Evolutionary conservation across 2,113 vertebrate species (phyloP).

Genomic region (Athene noctua): DNA sequence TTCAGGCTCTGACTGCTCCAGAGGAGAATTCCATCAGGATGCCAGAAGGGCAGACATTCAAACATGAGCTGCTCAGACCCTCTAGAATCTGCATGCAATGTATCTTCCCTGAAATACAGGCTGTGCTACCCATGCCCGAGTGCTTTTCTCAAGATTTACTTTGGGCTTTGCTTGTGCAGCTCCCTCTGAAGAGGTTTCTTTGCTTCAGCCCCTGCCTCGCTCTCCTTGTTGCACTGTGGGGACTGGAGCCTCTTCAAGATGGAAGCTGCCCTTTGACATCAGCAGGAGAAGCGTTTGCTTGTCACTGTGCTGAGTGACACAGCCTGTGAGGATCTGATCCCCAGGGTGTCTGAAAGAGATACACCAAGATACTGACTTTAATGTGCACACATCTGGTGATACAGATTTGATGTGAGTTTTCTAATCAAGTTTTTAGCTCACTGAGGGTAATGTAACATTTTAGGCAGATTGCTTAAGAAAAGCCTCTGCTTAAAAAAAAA

Average conservation of each 20-base stretch:
- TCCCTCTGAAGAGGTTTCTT: not conserved
- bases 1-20: not conserved
- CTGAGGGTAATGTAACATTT: not conserved
- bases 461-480: not conserved
- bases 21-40: accelerated
- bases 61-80: accelerated
- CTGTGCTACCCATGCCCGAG: accelerated
- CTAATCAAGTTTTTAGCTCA: not conserved
- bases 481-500: not conserved
- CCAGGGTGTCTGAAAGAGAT: not conserved
- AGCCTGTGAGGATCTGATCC: too few relatives aligned
- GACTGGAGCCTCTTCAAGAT: not conserved
- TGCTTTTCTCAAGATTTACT: not conserved
- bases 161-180: not conserved
- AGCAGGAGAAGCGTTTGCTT: too few relatives aligned
- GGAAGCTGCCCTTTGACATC: not conserved
- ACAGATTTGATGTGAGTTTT: not conserved
- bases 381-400: accelerated
- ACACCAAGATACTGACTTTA: not conserved
- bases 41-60: not conserved
- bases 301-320: accelerated
- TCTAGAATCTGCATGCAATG: not conserved
- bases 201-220: not conserved
- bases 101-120: not conserved
- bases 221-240: not conserved